These are phyloP conservation scores for Chionis minor DNA, from an alignment of 2,113 vertebrate species.

Conservation along the genomic window DNA sequence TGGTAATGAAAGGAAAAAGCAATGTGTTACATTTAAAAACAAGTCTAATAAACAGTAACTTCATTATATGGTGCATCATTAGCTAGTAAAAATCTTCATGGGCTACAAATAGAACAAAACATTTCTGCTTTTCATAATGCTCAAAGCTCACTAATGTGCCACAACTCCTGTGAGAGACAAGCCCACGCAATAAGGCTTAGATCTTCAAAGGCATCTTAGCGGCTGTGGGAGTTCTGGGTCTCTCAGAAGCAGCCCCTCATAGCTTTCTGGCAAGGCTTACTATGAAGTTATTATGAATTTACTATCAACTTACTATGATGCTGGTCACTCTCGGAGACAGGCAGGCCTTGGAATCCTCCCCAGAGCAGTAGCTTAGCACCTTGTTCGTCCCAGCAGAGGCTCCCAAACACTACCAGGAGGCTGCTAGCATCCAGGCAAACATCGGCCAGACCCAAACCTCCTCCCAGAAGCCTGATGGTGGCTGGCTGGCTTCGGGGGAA, in stretches of 20 bases:
- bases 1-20: background rate
- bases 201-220: background rate
- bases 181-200: background rate
- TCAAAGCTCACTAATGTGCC: background rate
- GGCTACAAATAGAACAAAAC: background rate
- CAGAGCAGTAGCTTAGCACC: background rate
- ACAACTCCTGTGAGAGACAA: background rate
- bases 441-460: background rate
- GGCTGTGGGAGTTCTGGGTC: background rate
- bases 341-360: background rate
- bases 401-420: background rate
- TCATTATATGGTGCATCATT: background rate
- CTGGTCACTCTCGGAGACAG: background rate
- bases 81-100: background rate
- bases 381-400: background rate
- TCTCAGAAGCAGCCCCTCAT: background rate
- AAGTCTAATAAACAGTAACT: background rate
- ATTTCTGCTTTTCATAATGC: background rate
- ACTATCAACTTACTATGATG: background rate
- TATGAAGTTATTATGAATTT: background rate
- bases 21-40: background rate
- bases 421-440: background rate
- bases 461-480: background rate
- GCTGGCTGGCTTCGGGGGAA: background rate
- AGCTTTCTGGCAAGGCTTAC: background rate